Percentiles rank a stretch among this genome's conserved stretches.
Evolutionary conservation across 2,113 vertebrate species (phyloP).

Genomic region (Lasiurus borealis): DNA sequence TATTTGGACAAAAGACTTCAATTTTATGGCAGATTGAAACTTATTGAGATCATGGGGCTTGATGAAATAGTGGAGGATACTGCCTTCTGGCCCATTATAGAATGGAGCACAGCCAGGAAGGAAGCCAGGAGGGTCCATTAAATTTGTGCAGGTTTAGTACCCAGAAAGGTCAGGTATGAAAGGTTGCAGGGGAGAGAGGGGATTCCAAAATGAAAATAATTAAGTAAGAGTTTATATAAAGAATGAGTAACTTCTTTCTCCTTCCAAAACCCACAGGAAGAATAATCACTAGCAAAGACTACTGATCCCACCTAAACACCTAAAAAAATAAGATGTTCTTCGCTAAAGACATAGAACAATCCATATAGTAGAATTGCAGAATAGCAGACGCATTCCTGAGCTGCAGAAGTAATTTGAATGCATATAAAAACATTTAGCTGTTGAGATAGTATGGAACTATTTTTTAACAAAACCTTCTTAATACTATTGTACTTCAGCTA

Average conservation of each 20-base stretch:
- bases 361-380: not conserved
- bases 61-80: not conserved
- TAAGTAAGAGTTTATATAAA: not conserved
- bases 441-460: conserved; percentile 20
- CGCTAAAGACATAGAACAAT: not conserved
- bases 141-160: not conserved
- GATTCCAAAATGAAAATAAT: not conserved
- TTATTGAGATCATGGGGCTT: not conserved
- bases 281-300: not conserved
- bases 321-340: not conserved
- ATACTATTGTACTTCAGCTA: not conserved
- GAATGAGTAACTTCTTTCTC: not conserved
- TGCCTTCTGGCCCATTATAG: not conserved
- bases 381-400: not conserved
- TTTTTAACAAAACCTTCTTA: conserved; percentile 12
- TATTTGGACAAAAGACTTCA: not conserved
- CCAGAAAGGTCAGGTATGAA: not conserved
- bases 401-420: not conserved
- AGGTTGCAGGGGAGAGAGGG: not conserved
- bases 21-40: not conserved
- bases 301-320: not conserved
- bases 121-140: not conserved
- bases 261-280: not conserved
- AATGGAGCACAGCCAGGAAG: not conserved
- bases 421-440: not conserved